These are phyloP conservation scores for Trichacis sp. DNA, from an alignment of 2,888 invertebrate species.

Conservation along the genomic window DNA sequence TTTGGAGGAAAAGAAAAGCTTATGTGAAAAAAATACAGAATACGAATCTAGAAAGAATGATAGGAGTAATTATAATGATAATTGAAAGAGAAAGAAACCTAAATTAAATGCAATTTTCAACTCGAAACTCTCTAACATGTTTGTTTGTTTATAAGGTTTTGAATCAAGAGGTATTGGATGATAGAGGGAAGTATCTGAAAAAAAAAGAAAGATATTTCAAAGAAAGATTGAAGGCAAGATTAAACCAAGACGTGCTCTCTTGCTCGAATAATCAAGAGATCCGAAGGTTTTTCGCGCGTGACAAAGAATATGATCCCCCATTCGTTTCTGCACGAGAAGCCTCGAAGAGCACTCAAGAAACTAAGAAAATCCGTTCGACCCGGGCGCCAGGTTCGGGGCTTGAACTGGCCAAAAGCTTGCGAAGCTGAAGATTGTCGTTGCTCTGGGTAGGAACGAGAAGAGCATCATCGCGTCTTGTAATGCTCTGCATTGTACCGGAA, in stretches of 20 bases:
- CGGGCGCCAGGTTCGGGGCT: slow-evolving; percentile 55
- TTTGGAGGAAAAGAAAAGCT: slow-evolving; percentile 38
- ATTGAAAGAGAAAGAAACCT: slow-evolving; percentile 39
- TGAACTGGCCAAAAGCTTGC: slow-evolving; percentile 56
- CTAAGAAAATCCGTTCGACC: slow-evolving; percentile 57
- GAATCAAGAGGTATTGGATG: slow-evolving; percentile 87
- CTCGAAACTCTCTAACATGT: slow-evolving; percentile 69
- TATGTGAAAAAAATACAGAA: slow-evolving; percentile 50
- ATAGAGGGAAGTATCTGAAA: slow-evolving; percentile 70
- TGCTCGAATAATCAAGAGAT: slow-evolving; percentile 63
- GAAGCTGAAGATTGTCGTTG: slow-evolving; percentile 48
- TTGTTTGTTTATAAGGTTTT: slow-evolving; percentile 88
- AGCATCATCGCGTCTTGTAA: slow-evolving; percentile 46
- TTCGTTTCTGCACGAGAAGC: slow-evolving; percentile 64
- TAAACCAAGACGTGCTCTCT: slow-evolving; percentile 64
- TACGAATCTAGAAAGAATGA: no score
- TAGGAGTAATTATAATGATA: no score
- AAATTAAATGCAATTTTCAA: slow-evolving; percentile 53
- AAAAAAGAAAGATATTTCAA: slow-evolving; percentile 65
- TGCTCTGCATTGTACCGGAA: slow-evolving; percentile 56
- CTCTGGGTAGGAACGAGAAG: slow-evolving; percentile 41
- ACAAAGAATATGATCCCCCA: slow-evolving; percentile 68
- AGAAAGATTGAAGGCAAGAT: slow-evolving; percentile 65
- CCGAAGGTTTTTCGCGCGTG: slow-evolving; percentile 66
- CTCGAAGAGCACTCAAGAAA: slow-evolving; percentile 61